These are phyloP conservation scores for Hylomyscus alleni DNA, from an alignment of 2,797 vertebrate genomes.

Conservation along the genomic window DNA sequence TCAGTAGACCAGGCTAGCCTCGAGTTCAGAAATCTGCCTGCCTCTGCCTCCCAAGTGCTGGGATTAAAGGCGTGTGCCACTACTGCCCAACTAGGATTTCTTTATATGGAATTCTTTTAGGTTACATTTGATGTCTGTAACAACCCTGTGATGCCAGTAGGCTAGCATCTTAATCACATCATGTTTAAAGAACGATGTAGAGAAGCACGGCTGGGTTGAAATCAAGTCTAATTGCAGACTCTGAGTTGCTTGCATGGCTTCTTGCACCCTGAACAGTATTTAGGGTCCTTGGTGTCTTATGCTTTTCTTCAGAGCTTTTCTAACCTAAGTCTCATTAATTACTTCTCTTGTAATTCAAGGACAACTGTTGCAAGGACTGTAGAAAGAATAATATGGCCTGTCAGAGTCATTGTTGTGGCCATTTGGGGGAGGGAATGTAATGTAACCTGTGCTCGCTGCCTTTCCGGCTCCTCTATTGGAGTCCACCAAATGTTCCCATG, in stretches of 20 bases:
- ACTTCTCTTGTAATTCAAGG: background rate
- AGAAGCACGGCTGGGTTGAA: background rate
- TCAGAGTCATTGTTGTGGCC: background rate
- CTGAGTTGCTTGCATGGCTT: background rate
- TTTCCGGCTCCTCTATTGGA: background rate
- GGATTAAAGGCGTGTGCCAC: no score
- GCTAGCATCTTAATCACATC: background rate
- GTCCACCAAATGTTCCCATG: background rate
- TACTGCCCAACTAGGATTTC: background rate
- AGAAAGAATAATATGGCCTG: background rate
- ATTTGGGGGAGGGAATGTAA: background rate
- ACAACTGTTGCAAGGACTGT: background rate
- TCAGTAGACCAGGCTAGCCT: no score
- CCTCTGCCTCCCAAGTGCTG: no score
- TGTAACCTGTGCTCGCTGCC: background rate
- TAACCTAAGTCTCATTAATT: background rate
- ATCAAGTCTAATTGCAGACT: background rate
- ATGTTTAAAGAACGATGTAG: background rate
- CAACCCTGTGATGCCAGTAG: background rate
- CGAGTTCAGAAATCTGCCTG: no score
- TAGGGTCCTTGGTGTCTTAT: background rate
- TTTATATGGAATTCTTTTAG: background rate
- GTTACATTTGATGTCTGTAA: background rate
- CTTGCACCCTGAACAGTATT: background rate
- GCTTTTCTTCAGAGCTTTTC: constrained; percentile 25